Conservation (phyloP, 2,113 vertebrate genomes). For the Dendropsophus ebraccatus region DNA sequence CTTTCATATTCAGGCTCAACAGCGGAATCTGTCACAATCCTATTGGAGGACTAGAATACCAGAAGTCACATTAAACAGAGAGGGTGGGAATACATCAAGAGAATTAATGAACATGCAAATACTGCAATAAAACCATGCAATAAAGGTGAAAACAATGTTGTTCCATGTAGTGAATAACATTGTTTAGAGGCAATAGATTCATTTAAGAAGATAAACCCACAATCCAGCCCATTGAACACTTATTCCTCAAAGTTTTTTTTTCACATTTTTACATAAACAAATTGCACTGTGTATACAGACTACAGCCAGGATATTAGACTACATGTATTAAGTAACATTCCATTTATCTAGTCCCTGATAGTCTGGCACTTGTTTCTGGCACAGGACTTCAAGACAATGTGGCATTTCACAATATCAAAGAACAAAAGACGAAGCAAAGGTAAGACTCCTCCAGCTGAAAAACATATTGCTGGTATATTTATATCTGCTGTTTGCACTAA, state of each 20-base stretch:
- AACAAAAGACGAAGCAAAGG: no score
- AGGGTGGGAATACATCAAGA: slow-evolving; percentile 48
- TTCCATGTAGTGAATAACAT: slow-evolving; percentile 46
- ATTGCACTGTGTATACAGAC: not conserved
- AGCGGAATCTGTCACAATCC: not conserved
- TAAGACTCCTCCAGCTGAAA: no score
- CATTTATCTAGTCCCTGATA: not conserved
- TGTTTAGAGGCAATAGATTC: slow-evolving; percentile 18
- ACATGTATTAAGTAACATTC: not conserved
- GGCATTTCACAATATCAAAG: no score
- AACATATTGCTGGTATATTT: no score
- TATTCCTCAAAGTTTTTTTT: not conserved
- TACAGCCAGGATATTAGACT: not conserved
- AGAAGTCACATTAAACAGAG: slow-evolving; percentile 32
- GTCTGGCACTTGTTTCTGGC: no score
- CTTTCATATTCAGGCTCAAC: not conserved
- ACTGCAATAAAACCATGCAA: slow-evolving; percentile 44
- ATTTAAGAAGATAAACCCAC: slow-evolving; percentile 13
- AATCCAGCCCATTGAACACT: not conserved
- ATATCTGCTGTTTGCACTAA: no score
- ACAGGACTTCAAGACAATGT: no score
- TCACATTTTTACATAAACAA: not conserved
- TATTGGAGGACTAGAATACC: slow-evolving; percentile 30
- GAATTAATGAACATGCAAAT: slow-evolving; percentile 56
- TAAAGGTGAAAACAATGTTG: slow-evolving; percentile 45